A percentile compares a stretch with the other conserved stretches of the same genome.
These are phyloP conservation scores for Clitarchus hookeri DNA, from an alignment of 2,888 invertebrate genomes.

Conservation along the genomic window DNA sequence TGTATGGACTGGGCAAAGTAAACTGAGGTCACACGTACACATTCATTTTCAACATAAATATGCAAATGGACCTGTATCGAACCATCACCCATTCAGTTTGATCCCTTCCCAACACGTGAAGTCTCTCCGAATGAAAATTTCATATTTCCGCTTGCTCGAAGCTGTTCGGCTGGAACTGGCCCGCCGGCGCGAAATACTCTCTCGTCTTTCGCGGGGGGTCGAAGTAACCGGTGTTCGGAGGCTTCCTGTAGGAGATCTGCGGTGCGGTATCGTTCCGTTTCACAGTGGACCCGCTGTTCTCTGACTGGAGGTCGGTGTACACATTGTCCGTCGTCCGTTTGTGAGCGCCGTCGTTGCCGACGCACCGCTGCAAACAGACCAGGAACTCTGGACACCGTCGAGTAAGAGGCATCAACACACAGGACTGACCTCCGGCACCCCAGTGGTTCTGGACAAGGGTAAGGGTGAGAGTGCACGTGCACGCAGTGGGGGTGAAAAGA, in stretches of 20 bases:
- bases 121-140: slow-evolving; percentile 22
- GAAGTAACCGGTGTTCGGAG: slow-evolving; percentile 30
- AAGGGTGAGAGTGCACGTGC: too few relatives aligned
- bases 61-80: neutral
- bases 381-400: slow-evolving; percentile 30
- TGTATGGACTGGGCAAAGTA: neutral
- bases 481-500: neutral
- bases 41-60: neutral
- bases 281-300: slow-evolving; percentile 45
- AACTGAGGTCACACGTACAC: slow-evolving; percentile 1
- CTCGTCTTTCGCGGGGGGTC: slow-evolving; percentile 34
- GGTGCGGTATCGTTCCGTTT: slow-evolving; percentile 31
- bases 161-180: slow-evolving; percentile 40
- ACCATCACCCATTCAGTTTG: neutral
- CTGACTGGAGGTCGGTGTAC: slow-evolving; percentile 52
- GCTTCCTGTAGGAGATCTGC: slow-evolving; percentile 28
- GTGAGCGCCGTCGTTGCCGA: neutral
- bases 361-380: slow-evolving; percentile 42
- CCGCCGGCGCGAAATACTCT: slow-evolving; percentile 32
- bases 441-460: neutral
- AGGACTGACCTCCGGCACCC: neutral
- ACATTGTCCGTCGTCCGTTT: slow-evolving; percentile 46
- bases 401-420: neutral
- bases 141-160: slow-evolving; percentile 41
- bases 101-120: neutral